Conservation (phyloP, 2,888 invertebrate species). For the Melanostoma scalare region DNA sequence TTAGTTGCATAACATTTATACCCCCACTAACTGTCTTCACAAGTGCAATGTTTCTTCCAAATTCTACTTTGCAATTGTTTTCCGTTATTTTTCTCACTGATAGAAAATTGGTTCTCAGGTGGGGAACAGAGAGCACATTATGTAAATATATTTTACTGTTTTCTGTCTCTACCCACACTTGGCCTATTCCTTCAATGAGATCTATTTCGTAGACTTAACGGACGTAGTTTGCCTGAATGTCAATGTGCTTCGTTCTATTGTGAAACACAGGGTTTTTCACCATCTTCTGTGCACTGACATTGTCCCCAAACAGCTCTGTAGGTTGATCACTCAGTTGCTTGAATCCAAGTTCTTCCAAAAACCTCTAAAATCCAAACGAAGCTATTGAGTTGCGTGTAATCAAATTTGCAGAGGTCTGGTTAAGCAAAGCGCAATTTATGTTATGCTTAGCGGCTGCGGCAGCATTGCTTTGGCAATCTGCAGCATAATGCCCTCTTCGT, state of each 20-base stretch:
- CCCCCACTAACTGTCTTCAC: not conserved
- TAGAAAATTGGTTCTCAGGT: conserved; percentile 17
- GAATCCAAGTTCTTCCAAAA: too few species aligned
- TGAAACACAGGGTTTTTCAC: conserved; percentile 32
- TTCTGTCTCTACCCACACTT: conserved; percentile 5
- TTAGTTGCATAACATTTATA: not conserved
- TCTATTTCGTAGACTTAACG: conserved; percentile 37
- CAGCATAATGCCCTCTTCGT: conserved; percentile 33
- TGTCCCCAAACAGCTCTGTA: too few species aligned
- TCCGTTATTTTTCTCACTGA: conserved; percentile 38
- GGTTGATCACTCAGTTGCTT: too few species aligned
- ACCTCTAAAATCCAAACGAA: conserved; percentile 22
- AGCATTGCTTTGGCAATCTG: not conserved
- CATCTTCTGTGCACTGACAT: conserved; percentile 28
- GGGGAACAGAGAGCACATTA: conserved; percentile 6
- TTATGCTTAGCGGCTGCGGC: conserved; percentile 5
- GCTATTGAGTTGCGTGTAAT: conserved; percentile 14
- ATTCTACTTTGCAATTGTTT: conserved; percentile 32
- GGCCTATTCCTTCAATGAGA: conserved; percentile 16
- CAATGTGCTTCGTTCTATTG: too few species aligned
- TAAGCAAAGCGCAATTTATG: conserved; percentile 21
- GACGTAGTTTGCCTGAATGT: conserved; percentile 37
- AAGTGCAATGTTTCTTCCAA: conserved; percentile 16
- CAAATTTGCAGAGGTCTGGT: conserved; percentile 10
- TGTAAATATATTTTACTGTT: conserved; percentile 8